Conservation (phyloP, 2,113 vertebrate species). For the Martes martes region DNA sequence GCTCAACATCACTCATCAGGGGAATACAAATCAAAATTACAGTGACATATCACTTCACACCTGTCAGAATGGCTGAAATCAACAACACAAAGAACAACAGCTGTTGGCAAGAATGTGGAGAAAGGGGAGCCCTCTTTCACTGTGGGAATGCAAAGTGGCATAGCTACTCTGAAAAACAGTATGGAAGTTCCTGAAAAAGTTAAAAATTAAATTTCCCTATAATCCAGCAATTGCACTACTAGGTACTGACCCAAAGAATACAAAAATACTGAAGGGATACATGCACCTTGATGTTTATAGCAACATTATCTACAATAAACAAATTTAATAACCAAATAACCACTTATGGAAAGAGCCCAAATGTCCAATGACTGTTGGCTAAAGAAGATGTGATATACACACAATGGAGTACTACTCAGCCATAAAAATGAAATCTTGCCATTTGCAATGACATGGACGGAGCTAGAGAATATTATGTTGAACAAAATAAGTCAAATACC, state of each 20-base stretch:
- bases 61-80: neutral
- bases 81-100: neutral
- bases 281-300: neutral
- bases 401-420: neutral
- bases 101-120: neutral
- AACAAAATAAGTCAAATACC: neutral
- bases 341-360: neutral
- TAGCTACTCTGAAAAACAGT: neutral
- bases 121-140: neutral
- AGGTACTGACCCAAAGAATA: neutral
- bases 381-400: neutral
- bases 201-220: neutral
- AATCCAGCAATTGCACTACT: neutral
- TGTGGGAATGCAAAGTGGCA: neutral
- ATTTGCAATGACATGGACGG: neutral
- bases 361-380: neutral
- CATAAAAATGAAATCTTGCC: neutral
- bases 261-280: neutral
- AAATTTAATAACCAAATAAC: neutral
- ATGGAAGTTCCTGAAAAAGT: neutral
- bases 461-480: neutral
- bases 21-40: neutral
- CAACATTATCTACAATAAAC: neutral
- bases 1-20: neutral
- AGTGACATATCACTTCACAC: neutral